Evolutionary conservation across 2,797 vertebrate genomes (phyloP), one percentile per base, ranked within the genome.

Genomic region (Aplochiton taeniatus): DNA sequence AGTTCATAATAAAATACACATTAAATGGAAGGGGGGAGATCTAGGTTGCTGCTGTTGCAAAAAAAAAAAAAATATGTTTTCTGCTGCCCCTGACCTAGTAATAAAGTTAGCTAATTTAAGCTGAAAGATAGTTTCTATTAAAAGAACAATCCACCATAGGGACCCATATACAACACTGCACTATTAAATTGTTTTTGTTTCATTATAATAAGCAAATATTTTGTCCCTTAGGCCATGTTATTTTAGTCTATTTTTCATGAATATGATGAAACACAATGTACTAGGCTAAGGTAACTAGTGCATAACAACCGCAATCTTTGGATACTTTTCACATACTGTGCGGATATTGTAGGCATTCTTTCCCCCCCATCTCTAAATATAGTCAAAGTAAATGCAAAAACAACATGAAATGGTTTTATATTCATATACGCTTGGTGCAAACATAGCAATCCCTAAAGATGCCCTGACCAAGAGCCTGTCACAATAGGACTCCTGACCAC

Each of bases 1-100:
- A 19, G 66, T 50, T 61, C 55, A 62, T 69, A 78, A 83, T 79
- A 79, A 76, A 81, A 80, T 70, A 75, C 58, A 78, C 69, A 63
- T 18, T 62, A 67, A 66, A 69, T 65, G 79, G 54, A 79, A 68
- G 68, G 83, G 70, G 59, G 65, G 72, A 77, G 58, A 75, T 59
- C 31, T 43, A 47, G 42, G 60, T 55, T 63, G 62, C 74, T 48
- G 46, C 45, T 59, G 16, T 44, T 59, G 31, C 31, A 31, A 31
- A 31, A 31, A 31, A 31, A 31, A 31, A 3, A 31, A 31, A 31
- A 2, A 31, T 3, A 31, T 69, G 65, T 58, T 54, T 63, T 11
- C 50, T 63, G 61, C 74, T 63, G 65, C 67, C 68, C 69, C 50
- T 70, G 72, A 73, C 71, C 67, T 11, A 48, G 11, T 63, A 58